A percentile compares a stretch with the other conserved stretches of the same genome.
Evolutionary conservation across 1,140 invertebrate genomes (phyloP).

Genomic region (Proctacanthus coquilletti): DNA sequence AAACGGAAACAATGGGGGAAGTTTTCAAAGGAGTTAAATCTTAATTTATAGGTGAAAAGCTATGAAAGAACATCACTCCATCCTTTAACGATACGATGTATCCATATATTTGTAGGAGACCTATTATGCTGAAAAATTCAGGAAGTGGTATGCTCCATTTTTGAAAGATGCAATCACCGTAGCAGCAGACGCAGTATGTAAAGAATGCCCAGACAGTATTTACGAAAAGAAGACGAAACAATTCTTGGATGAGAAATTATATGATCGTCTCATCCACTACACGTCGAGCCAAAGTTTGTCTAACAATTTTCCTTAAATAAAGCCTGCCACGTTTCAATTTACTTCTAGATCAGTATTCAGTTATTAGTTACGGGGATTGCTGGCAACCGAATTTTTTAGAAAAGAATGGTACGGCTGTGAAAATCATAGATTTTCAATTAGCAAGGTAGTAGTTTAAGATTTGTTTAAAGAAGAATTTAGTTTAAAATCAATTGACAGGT

Average conservation of each 20-base stretch:
- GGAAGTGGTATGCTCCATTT: constrained; percentile 46
- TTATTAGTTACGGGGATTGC: constrained; percentile 52
- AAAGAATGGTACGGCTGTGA: constrained; percentile 33
- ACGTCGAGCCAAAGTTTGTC: not conserved
- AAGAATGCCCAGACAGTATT: constrained; percentile 41
- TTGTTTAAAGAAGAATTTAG: not conserved
- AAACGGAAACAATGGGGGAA: too few relatives aligned
- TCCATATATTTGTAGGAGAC: too few relatives aligned
- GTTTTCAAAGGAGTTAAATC: too few relatives aligned
- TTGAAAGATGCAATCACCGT: constrained; percentile 36
- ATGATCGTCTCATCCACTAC: constrained; percentile 19
- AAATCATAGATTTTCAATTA: constrained; percentile 55
- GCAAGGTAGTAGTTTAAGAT: constrained; percentile 28
- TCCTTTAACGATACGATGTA: too few relatives aligned
- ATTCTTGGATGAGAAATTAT: constrained; percentile 34
- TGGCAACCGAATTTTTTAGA: constrained; percentile 59
- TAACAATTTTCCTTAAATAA: not conserved
- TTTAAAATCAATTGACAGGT: not conserved
- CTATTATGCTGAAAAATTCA: constrained; percentile 39
- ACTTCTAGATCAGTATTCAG: constrained; percentile 28
- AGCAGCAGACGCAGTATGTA: constrained; percentile 42
- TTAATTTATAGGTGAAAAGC: too few relatives aligned
- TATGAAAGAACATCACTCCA: too few relatives aligned
- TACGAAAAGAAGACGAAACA: constrained; percentile 39
- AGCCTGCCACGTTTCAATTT: not conserved